Conservation (phyloP, 2,888 invertebrate genomes). For the Nephrocerus scutellatus region DNA sequence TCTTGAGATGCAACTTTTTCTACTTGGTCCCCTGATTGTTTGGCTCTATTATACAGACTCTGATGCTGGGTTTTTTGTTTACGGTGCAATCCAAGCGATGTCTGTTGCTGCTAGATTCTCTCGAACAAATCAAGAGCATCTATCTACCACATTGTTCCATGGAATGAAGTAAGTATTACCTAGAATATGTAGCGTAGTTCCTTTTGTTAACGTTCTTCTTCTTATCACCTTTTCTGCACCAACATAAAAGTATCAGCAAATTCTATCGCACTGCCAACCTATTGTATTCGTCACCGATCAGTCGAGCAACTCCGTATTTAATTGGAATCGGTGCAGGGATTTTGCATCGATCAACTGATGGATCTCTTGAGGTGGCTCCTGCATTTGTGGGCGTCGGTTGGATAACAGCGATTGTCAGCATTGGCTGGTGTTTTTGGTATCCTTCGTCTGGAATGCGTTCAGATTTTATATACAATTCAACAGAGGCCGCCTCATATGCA, state of each 20-base stretch:
- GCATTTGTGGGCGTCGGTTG: constrained; percentile 41
- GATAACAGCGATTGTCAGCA: constrained; percentile 29
- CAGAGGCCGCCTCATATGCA: constrained; percentile 59
- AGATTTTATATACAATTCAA: constrained; percentile 55
- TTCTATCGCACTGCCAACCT: constrained; percentile 62
- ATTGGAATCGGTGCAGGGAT: constrained; percentile 59
- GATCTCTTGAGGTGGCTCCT: constrained; percentile 45
- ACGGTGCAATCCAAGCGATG: constrained; percentile 53
- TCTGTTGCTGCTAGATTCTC: constrained; percentile 60
- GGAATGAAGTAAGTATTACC: constrained; percentile 59
- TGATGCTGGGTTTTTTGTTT: constrained; percentile 51
- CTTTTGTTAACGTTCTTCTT: neutral
- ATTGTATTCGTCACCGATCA: constrained; percentile 56
- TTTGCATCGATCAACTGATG: constrained; percentile 38
- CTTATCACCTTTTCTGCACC: neutral
- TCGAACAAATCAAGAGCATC: constrained; percentile 54
- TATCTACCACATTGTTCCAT: constrained; percentile 60
- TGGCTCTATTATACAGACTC: constrained; percentile 56
- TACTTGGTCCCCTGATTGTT: constrained; percentile 58
- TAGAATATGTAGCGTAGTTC: too few relatives aligned
- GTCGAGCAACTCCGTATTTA: constrained; percentile 61
- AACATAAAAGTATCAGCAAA: constrained; percentile 54
- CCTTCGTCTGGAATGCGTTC: constrained; percentile 54
- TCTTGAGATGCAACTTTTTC: constrained; percentile 65
- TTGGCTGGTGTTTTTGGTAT: constrained; percentile 54